Conservation (phyloP, 2,797 vertebrate species). For the Kryptolebias ocellatus region DNA sequence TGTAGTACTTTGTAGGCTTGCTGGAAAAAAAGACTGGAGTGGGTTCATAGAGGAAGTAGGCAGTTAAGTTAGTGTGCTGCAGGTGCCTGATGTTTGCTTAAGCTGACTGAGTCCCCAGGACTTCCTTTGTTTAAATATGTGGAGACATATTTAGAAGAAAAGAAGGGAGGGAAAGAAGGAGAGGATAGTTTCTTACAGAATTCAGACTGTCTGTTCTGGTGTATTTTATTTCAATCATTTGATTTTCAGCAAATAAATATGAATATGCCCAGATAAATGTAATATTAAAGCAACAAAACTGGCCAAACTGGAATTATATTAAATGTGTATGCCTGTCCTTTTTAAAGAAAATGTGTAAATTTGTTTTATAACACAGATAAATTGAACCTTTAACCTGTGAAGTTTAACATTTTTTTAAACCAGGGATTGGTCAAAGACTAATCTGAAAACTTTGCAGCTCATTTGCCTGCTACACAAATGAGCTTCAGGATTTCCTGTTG, state of each 20-base stretch:
- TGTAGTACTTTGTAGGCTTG: slow-evolving; percentile 14
- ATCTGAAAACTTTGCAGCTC: neutral
- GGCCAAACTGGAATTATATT: too few species aligned
- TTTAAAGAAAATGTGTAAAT: too few species aligned
- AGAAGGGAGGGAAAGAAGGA: slow-evolving; percentile 1
- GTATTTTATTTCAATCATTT: neutral
- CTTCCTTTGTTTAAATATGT: slow-evolving; percentile 27
- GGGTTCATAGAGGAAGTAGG: slow-evolving; percentile 17
- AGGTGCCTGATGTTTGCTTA: slow-evolving; percentile 47
- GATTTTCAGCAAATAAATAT: too few species aligned
- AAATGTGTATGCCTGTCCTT: too few species aligned
- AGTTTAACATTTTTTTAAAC: neutral
- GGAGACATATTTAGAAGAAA: neutral
- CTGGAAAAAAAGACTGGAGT: neutral
- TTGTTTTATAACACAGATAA: too few species aligned
- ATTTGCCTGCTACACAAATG: slow-evolving; percentile 24
- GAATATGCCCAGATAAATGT: too few species aligned
- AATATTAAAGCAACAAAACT: too few species aligned
- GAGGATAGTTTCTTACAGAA: neutral
- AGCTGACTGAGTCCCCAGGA: slow-evolving; percentile 25
- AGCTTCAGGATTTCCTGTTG: slow-evolving; percentile 9
- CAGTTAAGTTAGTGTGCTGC: slow-evolving; percentile 32
- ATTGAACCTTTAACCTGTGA: neutral
- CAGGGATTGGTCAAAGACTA: neutral
- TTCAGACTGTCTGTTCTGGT: neutral